Conservation (phyloP, 2,113 vertebrate genomes). For the Garra rufa region DNA sequence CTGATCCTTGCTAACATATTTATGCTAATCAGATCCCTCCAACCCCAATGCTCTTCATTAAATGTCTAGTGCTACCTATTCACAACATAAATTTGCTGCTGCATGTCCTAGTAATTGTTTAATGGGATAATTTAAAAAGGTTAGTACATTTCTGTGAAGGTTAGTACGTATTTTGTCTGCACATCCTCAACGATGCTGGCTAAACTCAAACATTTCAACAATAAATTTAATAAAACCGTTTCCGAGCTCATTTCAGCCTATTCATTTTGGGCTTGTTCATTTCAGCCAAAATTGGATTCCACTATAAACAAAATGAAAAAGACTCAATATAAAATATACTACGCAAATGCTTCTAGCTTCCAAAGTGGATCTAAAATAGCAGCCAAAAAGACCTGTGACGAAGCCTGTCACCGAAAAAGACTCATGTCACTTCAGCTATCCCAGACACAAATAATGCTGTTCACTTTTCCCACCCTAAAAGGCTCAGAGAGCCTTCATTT, state of each 20-base stretch:
- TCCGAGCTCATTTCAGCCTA: neutral
- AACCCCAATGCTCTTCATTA: constrained; percentile 18
- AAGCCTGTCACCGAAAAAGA: neutral
- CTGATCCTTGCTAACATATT: neutral
- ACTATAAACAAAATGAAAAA: neutral
- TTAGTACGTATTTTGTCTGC: neutral
- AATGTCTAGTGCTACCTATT: neutral
- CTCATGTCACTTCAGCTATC: constrained; percentile 43
- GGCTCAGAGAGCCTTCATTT: constrained; percentile 65
- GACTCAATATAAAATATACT: neutral
- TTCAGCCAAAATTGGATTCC: neutral
- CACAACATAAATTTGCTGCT: constrained; percentile 18
- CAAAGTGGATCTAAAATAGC: constrained; percentile 11
- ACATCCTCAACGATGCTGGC: neutral
- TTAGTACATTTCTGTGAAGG: constrained; percentile 1
- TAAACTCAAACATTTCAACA: neutral
- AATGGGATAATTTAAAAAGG: constrained; percentile 9
- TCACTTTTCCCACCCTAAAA: constrained; percentile 61
- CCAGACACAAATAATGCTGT: constrained; percentile 62
- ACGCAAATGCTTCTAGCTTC: neutral
- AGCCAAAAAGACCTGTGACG: neutral
- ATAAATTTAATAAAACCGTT: constrained; percentile 4
- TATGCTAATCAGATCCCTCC: constrained; percentile 10
- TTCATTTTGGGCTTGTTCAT: neutral
- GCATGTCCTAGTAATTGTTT: neutral